Conservation (phyloP, 2,113 vertebrate genomes). For the Promerops cafer region DNA sequence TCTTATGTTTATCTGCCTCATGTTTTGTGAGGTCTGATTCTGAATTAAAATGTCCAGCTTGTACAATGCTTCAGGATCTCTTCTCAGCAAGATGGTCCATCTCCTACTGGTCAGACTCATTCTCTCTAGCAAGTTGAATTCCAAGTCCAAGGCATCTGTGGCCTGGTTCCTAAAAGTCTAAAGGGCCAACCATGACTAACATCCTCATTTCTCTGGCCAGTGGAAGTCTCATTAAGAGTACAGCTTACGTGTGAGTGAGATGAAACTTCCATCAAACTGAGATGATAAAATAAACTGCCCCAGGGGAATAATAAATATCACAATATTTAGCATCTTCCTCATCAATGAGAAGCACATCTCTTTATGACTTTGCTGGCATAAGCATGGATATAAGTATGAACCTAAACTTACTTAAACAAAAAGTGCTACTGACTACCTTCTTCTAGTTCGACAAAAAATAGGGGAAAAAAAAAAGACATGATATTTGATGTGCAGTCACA, state of each 20-base stretch:
- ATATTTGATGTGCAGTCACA: not conserved
- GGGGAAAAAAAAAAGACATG: fast-evolving
- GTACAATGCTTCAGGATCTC: not conserved
- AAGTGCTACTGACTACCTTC: not conserved
- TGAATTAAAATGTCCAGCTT: not conserved
- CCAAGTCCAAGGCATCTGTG: not conserved
- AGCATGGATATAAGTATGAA: not conserved
- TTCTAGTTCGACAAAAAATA: not conserved
- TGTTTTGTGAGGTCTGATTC: not conserved
- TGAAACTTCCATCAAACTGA: not conserved
- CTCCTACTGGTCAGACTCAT: not conserved
- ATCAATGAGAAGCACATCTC: not conserved
- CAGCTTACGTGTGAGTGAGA: not conserved
- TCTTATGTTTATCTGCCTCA: not conserved
- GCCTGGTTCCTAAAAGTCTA: not conserved
- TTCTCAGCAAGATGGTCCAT: not conserved
- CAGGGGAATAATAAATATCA: not conserved
- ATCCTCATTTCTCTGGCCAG: not conserved
- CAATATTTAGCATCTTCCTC: not conserved
- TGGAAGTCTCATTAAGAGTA: not conserved
- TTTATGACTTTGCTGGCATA: not conserved
- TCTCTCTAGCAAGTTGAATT: not conserved
- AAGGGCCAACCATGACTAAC: not conserved
- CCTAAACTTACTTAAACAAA: not conserved
- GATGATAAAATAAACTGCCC: not conserved